These are phyloP conservation scores for Sycobia sp. DNA, from an alignment of 1,140 invertebrate species.

Conservation along the genomic window DNA sequence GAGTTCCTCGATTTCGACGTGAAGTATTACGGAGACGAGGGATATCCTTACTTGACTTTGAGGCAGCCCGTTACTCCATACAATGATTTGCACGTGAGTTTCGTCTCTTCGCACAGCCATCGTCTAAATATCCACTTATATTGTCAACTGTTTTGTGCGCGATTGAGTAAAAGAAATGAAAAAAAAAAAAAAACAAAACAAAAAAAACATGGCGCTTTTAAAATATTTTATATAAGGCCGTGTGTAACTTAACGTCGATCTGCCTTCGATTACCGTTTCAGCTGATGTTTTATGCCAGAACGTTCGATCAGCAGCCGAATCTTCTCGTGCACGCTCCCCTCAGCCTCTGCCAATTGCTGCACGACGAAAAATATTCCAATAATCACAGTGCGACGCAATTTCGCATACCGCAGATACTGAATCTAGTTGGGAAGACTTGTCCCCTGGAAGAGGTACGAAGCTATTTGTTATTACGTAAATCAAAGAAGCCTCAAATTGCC, in stretches of 20 bases:
- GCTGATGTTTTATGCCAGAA: constrained; percentile 9
- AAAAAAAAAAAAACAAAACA: too few species aligned
- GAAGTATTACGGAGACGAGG: constrained; percentile 7
- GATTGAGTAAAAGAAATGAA: too few species aligned
- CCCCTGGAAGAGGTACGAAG: constrained; percentile 4
- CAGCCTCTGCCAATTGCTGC: constrained; percentile 7
- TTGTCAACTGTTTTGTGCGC: too few species aligned
- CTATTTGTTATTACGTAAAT: too few species aligned
- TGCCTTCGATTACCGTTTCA: too few species aligned
- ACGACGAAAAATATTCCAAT: background rate
- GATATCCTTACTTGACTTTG: constrained; percentile 6
- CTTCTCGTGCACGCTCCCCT: background rate
- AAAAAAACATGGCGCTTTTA: too few species aligned
- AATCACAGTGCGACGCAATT: background rate
- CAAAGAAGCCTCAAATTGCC: too few species aligned
- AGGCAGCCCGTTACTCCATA: constrained; percentile 5
- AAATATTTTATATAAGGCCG: too few species aligned
- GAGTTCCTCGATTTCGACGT: constrained; percentile 5
- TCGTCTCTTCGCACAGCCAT: too few species aligned
- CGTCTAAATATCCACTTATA: too few species aligned
- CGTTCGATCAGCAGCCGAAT: background rate
- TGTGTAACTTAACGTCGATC: too few species aligned
- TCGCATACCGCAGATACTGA: constrained; percentile 8
- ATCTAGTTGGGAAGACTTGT: constrained; percentile 2
- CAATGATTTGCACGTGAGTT: constrained; percentile 18